These are phyloP conservation scores for Microplitis demolitor DNA, from an alignment of 1,140 invertebrate species.

Conservation along the genomic window DNA sequence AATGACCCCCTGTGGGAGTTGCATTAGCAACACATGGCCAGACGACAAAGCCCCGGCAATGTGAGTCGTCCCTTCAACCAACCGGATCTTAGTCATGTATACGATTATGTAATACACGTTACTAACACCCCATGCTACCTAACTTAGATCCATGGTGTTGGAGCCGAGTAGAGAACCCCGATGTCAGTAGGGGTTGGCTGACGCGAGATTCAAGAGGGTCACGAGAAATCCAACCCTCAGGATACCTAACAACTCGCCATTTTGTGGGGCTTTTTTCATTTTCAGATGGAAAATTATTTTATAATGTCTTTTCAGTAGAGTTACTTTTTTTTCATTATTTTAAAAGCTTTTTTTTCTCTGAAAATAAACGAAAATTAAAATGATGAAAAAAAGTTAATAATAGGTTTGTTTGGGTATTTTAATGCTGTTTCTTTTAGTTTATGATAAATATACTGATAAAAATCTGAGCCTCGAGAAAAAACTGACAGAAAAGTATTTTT, in stretches of 20 bases:
- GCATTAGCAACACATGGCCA: conserved; percentile 62
- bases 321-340: neutral
- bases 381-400: no score
- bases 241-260: conserved; percentile 26
- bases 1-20: conserved; percentile 60
- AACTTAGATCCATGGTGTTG: neutral
- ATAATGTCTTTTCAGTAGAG: neutral
- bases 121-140: conserved; percentile 35
- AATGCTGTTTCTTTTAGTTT: no score
- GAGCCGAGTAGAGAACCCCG: conserved; percentile 28
- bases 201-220: neutral
- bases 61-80: conserved; percentile 19
- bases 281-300: neutral
- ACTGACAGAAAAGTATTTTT: no score
- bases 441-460: no score
- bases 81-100: conserved; percentile 53
- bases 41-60: conserved; percentile 49
- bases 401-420: no score
- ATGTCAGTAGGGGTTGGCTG: conserved; percentile 34
- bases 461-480: no score
- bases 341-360: no score
- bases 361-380: no score
- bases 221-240: conserved; percentile 11
- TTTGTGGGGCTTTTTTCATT: conserved; percentile 22
- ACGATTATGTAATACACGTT: conserved; percentile 53